Evolutionary conservation across 2,797 vertebrate genomes (phyloP).

Genomic region (Malurus splendens): DNA sequence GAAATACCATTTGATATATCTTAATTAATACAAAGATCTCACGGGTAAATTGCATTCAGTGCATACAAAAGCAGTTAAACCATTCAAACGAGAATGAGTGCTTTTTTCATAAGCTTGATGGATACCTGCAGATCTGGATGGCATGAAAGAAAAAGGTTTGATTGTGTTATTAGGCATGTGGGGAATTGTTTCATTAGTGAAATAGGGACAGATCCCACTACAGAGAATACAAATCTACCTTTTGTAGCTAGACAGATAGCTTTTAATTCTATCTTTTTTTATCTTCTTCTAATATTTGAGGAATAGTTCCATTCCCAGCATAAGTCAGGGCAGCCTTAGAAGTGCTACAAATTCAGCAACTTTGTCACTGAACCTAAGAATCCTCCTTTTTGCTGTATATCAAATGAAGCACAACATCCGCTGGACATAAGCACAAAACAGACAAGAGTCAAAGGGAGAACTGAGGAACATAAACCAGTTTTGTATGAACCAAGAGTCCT

Average conservation of each 20-base stretch:
- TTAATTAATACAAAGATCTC: background rate
- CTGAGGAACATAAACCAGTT: background rate
- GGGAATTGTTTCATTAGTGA: background rate
- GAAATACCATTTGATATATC: background rate
- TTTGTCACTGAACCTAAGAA: background rate
- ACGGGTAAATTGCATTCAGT: background rate
- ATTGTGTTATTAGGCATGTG: background rate
- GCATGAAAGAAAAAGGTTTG: background rate
- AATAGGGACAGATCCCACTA: background rate
- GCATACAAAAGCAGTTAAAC: background rate
- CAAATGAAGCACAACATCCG: background rate
- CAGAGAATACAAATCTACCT: background rate
- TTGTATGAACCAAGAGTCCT: background rate
- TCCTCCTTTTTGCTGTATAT: background rate
- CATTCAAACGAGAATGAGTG: background rate
- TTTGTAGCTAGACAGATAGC: background rate
- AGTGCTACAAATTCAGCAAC: background rate
- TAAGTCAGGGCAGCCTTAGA: background rate
- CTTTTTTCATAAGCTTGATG: background rate
- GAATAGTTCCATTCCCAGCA: background rate
- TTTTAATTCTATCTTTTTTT: background rate
- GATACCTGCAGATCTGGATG: background rate
- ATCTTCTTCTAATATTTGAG: background rate
- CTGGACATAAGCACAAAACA: background rate
- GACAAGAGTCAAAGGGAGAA: background rate